Percentiles rank a stretch among this genome's conserved stretches.
Evolutionary conservation across 2,797 vertebrate genomes (phyloP).

Genomic region (Cichlasoma orientale): DNA sequence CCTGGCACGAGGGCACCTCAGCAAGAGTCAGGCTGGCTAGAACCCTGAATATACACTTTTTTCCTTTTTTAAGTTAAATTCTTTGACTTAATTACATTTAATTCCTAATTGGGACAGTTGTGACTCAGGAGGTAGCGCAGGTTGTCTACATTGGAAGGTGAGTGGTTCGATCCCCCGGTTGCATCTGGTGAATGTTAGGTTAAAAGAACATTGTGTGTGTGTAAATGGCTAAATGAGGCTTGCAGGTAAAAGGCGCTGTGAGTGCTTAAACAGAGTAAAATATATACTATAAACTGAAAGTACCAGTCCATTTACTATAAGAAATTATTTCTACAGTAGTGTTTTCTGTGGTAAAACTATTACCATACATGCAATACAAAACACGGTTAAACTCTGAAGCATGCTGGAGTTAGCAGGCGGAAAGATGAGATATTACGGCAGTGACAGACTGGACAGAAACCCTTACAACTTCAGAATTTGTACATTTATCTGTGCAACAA

Average conservation of each 20-base stretch:
- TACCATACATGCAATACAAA: neutral
- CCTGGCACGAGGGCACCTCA: no score
- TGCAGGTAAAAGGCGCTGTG: neutral
- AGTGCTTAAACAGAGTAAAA: neutral
- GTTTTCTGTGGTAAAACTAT: neutral
- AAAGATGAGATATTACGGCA: constrained; percentile 6
- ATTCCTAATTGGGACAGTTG: neutral
- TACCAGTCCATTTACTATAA: neutral
- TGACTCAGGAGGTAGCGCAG: neutral
- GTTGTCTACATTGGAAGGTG: neutral
- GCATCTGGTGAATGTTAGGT: neutral
- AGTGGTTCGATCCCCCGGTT: neutral
- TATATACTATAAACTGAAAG: neutral
- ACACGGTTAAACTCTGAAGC: constrained; percentile 19
- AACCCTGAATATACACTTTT: no score
- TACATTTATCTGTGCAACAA: constrained; percentile 28
- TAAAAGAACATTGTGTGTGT: neutral
- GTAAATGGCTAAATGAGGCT: neutral
- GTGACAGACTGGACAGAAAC: constrained; percentile 17
- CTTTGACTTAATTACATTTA: neutral
- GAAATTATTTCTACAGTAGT: neutral
- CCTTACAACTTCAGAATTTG: constrained; percentile 25
- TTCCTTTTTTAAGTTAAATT: neutral
- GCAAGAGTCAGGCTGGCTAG: no score
- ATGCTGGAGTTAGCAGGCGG: constrained; percentile 13